These are phyloP conservation scores for Sprattus sprattus DNA, from an alignment of 2,113 vertebrate genomes.

Conservation along the genomic window DNA sequence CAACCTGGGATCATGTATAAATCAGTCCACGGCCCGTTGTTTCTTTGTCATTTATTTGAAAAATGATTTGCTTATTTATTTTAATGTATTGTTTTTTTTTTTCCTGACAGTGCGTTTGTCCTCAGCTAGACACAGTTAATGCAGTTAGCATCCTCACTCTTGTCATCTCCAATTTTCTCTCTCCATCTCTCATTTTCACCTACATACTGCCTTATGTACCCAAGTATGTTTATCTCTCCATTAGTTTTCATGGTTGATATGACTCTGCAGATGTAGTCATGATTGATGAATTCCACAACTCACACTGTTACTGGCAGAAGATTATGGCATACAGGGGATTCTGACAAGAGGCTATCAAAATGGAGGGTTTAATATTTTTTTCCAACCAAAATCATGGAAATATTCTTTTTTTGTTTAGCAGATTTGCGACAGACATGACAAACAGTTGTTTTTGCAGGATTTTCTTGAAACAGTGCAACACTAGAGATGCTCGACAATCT, in stretches of 20 bases:
- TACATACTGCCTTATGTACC: conserved; percentile 47
- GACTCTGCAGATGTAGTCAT: background rate
- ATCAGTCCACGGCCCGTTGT: conserved; percentile 62
- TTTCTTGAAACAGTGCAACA: background rate
- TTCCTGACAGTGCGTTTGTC: conserved; percentile 61
- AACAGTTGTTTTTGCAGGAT: background rate
- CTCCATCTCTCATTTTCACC: conserved; percentile 8
- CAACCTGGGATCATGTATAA: conserved; percentile 67
- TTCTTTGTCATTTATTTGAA: conserved; percentile 52
- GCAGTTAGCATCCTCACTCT: conserved; percentile 59
- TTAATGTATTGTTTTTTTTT: conserved; percentile 67
- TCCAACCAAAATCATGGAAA: background rate
- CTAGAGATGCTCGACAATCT: background rate
- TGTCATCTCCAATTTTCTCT: conserved; percentile 46
- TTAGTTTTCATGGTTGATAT: conserved; percentile 48
- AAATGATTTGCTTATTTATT: conserved; percentile 69
- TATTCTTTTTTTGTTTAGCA: background rate
- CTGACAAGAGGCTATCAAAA: background rate
- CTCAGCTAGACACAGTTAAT: conserved; percentile 58
- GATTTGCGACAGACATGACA: background rate
- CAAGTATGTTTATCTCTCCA: conserved; percentile 48
- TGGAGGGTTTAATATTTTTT: background rate
- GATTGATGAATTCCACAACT: background rate
- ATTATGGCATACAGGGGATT: background rate
- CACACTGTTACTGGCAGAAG: background rate